A percentile compares a stretch with the other conserved stretches of the same genome.
Conservation (phyloP, 1,140 invertebrate genomes). For the Subanguina moxae region DNA sequence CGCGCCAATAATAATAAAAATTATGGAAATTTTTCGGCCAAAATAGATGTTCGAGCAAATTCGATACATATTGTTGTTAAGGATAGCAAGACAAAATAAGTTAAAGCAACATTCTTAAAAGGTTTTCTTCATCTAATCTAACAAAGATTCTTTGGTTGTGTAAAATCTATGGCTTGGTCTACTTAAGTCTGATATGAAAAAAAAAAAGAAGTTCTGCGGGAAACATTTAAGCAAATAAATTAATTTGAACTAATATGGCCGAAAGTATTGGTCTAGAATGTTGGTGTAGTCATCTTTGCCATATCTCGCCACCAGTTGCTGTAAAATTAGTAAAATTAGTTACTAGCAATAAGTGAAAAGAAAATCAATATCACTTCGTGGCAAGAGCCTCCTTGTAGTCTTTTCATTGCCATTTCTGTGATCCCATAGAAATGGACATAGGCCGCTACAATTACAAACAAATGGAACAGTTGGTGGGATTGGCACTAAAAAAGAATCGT, state of each 20-base stretch:
- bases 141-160: too few species aligned
- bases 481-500: conserved; percentile 82
- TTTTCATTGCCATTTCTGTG: conserved; percentile 76
- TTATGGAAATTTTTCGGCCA: too few species aligned
- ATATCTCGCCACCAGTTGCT: conserved; percentile 13
- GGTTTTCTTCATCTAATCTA: too few species aligned
- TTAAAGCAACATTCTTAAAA: too few species aligned
- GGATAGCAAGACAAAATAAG: too few species aligned
- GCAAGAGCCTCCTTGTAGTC: conserved; percentile 38
- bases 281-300: conserved; percentile 14
- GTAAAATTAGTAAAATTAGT: background rate
- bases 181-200: too few species aligned
- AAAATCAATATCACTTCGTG: background rate
- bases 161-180: too few species aligned
- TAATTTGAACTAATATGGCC: conserved; percentile 17
- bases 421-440: conserved; percentile 98
- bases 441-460: conserved; percentile 91
- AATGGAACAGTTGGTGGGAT: conserved; percentile 97
- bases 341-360: background rate
- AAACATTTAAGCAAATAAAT: too few species aligned
- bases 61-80: too few species aligned
- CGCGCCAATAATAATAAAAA: too few species aligned
- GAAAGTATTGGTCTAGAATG: conserved; percentile 19
- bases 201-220: too few species aligned
- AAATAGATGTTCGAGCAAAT: too few species aligned